Conservation (phyloP, 1,140 invertebrate genomes). For the Drosophila bocki region DNA sequence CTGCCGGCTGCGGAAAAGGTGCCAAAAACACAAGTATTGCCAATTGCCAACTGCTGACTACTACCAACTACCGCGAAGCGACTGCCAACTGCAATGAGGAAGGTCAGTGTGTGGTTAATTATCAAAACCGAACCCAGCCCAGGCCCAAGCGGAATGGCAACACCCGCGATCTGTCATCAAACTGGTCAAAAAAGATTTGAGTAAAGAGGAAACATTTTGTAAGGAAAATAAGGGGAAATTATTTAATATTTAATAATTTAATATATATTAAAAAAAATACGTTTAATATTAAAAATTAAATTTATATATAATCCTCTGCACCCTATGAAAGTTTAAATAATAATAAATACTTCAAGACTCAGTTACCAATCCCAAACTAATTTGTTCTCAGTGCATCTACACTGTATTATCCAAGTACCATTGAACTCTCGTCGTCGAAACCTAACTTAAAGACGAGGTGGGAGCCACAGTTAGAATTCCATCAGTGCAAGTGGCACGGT, state of each 20-base stretch:
- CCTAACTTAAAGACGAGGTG: constrained; percentile 21
- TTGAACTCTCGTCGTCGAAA: constrained; percentile 16
- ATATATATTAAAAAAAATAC: no score
- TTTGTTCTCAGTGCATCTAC: constrained; percentile 9
- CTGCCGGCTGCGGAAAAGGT: constrained; percentile 30
- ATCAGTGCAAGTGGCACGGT: constrained; percentile 74
- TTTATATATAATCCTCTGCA: no score
- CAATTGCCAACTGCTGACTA: constrained; percentile 15
- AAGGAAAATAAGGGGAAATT: no score
- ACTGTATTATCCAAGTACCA: constrained; percentile 19
- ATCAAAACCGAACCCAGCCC: constrained; percentile 35
- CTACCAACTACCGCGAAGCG: constrained; percentile 3
- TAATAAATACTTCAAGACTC: no score
- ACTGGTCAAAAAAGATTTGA: background rate
- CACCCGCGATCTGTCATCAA: constrained; percentile 23
- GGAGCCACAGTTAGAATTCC: constrained; percentile 69
- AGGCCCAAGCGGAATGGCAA: constrained; percentile 18
- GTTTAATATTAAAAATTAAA: no score
- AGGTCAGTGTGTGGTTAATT: constrained; percentile 75
- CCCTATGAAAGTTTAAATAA: no score
- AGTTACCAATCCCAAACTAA: no score
- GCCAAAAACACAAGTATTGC: constrained; percentile 38
- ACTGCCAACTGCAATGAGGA: constrained; percentile 48
- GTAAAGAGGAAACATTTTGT: background rate
- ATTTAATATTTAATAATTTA: no score